phyloP scores from a whole-genome alignment of 2,888 invertebrate genomes.

The Macrosoma leucophasiata region DNA sequence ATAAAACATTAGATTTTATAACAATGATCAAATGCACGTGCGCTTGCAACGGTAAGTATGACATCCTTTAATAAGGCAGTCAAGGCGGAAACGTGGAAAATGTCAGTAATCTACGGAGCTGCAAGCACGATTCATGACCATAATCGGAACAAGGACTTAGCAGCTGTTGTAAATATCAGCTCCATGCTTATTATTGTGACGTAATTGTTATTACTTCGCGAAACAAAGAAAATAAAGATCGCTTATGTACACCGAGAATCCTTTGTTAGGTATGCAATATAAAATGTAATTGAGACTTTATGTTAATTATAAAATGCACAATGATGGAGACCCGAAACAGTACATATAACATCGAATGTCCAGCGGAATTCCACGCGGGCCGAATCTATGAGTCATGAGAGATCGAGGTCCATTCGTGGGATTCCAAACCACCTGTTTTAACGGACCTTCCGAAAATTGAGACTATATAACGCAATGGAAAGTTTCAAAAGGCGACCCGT shows the following conservation, averaged over 20 bases:
- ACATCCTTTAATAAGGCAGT: constrained; percentile 68
- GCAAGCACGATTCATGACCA: constrained; percentile 69
- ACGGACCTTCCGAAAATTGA: constrained; percentile 7
- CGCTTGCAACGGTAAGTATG: constrained; percentile 39
- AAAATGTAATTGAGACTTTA: constrained; percentile 30
- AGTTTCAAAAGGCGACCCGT: no score
- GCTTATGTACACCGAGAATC: constrained; percentile 33
- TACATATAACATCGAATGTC: constrained; percentile 54
- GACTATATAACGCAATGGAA: no score
- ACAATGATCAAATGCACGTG: constrained; percentile 48
- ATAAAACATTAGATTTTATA: constrained; percentile 29
- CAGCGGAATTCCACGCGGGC: constrained; percentile 51
- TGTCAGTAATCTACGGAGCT: constrained; percentile 65
- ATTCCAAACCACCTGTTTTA: constrained; percentile 1
- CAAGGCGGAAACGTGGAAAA: constrained; percentile 72
- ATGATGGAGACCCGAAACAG: no score
- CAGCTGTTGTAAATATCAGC: constrained; percentile 71
- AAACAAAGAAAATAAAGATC: constrained; percentile 65
- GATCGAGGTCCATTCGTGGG: constrained; percentile 35
- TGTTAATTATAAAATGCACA: no score
- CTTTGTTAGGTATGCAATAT: constrained; percentile 20
- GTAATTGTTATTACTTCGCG: constrained; percentile 55
- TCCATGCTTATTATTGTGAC: constrained; percentile 65
- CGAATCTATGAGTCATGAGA: constrained; percentile 52
- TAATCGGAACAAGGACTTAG: constrained; percentile 72